phyloP scores from a whole-genome alignment of 2,888 invertebrate species.

The Nemotelus nigrinus region DNA sequence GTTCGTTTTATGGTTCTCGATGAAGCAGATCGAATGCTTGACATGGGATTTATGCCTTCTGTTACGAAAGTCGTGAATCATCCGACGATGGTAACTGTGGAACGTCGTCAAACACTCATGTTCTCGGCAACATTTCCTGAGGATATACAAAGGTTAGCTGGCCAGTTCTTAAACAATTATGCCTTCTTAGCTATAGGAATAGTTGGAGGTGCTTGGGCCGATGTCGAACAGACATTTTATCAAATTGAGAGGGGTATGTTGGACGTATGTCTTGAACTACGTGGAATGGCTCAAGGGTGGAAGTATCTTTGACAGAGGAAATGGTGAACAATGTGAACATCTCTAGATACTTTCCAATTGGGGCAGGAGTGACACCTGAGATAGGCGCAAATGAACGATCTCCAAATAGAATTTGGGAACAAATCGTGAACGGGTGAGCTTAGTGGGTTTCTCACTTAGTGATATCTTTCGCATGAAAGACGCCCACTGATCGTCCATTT shows the following conservation, averaged over 20 bases:
- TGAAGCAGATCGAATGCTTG: conserved; percentile 99
- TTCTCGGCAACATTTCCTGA: conserved; percentile 99
- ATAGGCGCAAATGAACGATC: too few relatives aligned
- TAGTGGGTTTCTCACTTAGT: too few relatives aligned
- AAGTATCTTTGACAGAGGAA: too few relatives aligned
- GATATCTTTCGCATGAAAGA: too few relatives aligned
- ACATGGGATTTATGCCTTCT: conserved; percentile 99
- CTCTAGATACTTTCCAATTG: too few relatives aligned
- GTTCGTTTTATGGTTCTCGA: conserved; percentile 92
- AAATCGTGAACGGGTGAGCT: too few relatives aligned
- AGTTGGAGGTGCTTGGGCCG: conserved; percentile 91
- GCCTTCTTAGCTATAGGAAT: conserved; percentile 91
- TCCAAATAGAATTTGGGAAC: too few relatives aligned
- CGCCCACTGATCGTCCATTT: too few relatives aligned
- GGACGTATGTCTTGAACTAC: too few relatives aligned
- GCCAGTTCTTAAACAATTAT: conserved; percentile 80
- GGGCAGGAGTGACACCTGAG: too few relatives aligned
- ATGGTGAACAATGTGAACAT: too few relatives aligned
- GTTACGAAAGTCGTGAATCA: conserved; percentile 87
- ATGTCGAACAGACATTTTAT: conserved; percentile 84
- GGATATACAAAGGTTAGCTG: conserved; percentile 90
- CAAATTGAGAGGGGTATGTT: conserved; percentile 58
- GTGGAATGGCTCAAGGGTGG: too few relatives aligned
- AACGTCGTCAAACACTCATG: conserved; percentile 94
- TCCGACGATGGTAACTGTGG: conserved; percentile 83